These are phyloP conservation scores for Geotrypetes seraphini DNA, from an alignment of 2,797 vertebrate species.

Conservation along the genomic window DNA sequence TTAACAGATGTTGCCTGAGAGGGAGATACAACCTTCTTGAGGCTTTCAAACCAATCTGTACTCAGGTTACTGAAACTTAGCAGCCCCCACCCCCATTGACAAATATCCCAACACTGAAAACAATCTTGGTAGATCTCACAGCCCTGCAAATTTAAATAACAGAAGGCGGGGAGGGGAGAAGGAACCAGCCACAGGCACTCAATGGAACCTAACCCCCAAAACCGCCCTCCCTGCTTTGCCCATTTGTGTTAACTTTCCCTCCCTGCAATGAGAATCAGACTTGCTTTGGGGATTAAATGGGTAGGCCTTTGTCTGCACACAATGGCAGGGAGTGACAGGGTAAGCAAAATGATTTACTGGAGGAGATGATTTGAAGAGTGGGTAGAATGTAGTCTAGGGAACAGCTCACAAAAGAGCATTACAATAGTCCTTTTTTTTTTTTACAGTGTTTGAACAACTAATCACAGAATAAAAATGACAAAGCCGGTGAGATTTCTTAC, in stretches of 20 bases:
- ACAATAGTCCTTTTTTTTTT: background rate
- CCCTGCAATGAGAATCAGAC: conserved; percentile 35
- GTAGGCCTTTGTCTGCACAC: conserved; percentile 42
- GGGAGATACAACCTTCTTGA: conserved; percentile 11
- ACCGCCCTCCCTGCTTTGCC: conserved; percentile 20
- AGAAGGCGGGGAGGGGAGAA: conserved; percentile 7
- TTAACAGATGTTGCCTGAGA: conserved; percentile 15
- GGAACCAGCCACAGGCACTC: conserved; percentile 13
- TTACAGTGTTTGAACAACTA: conserved; percentile 32
- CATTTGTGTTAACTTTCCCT: conserved; percentile 33
- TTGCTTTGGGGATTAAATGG: conserved; percentile 51
- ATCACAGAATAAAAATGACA: conserved; percentile 26
- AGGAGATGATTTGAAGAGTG: conserved; percentile 42
- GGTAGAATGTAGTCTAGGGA: conserved; percentile 36
- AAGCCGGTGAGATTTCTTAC: conserved; percentile 31
- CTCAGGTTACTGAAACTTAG: conserved; percentile 33
- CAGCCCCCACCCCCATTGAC: conserved; percentile 35
- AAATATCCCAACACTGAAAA: conserved; percentile 29
- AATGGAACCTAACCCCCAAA: conserved; percentile 32
- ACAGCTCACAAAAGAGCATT: conserved; percentile 1
- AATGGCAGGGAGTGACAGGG: conserved; percentile 39
- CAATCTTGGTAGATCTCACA: conserved; percentile 16
- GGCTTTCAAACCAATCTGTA: conserved; percentile 11
- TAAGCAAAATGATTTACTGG: conserved; percentile 47
- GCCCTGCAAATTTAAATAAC: conserved; percentile 29